Base-by-base conservation (phyloP, 2,113 vertebrate genomes). In the Phalacrocorax carbo region DNA sequence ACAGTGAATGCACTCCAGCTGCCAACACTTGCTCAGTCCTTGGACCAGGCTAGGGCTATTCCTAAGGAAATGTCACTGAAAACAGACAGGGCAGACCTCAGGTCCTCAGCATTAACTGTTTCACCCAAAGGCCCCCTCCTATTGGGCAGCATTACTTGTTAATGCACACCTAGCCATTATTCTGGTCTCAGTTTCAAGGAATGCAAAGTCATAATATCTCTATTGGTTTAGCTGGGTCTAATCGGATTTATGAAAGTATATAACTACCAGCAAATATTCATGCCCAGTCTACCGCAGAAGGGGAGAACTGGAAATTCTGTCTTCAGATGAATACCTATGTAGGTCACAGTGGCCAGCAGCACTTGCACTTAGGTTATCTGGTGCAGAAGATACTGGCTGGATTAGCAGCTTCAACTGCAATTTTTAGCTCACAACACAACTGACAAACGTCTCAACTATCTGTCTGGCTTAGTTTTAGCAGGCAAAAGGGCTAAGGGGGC, bases 171-270 rank as follows among this genome's bases (percentile, higher is more conserved):
- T 48, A 7, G 1, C 10, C 10, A 2, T 60, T 62, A 36, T 29
- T 57, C n/a, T 3, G 2, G 42, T 71, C 60, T 79, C 61, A 12
- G 48, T 71, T 88, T 68, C 83, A 78, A 64, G 32, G n/a, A 42
- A 32, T 34, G 27, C 38, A 78, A 83, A 95, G 51, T 48, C 2
- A 1, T 44, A 57, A 44, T 68, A 90, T 68, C 26, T 93, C 32
- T 23, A 1, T 44, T 75, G 65, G 52, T 3, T 94, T 93, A 79
- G 42, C 32, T 60, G 44, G 27, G 27, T 81, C 86, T 94, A 68
- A 86, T 76, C 83, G 90, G 80, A 84, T 91, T 89, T 94, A 64
- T 71, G 44, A 2, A 93, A 82, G 15, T 48, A 44, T 61, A 91
- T 61, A 91, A 85, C 22, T 64, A 83, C 57, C 55, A 57, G 72